Evolutionary conservation across 2,888 invertebrate species (phyloP).

Genomic region (Leucophenga montana): DNA sequence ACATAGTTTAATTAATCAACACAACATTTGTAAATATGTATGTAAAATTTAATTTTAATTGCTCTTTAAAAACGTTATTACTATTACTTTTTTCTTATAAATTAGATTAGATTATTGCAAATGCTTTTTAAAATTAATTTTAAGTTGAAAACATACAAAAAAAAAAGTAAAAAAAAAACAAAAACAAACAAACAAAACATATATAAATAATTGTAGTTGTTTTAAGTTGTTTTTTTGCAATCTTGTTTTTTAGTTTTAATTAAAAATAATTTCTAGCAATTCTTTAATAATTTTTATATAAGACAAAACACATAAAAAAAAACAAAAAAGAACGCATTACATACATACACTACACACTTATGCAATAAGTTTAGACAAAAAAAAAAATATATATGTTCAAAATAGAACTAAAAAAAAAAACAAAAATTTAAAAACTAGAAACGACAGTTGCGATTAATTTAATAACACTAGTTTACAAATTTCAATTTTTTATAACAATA

Average conservation of each 20-base stretch:
- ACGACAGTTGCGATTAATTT: neutral
- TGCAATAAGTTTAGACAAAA: conserved; percentile 52
- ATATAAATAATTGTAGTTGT: conserved; percentile 9
- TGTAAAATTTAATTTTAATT: conserved; percentile 27
- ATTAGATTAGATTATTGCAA: neutral
- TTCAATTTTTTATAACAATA: too few species aligned
- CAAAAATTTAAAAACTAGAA: conserved; percentile 4
- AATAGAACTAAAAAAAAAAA: conserved; percentile 5
- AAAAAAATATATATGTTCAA: conserved; percentile 13
- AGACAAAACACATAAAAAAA: conserved; percentile 41
- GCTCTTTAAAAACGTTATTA: neutral
- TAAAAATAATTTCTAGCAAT: conserved; percentile 45
- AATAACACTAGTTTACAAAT: too few species aligned
- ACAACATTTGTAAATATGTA: conserved; percentile 41
- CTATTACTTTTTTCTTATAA: neutral
- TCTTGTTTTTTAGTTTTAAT: conserved; percentile 64
- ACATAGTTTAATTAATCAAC: neutral
- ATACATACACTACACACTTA: conserved; percentile 52
- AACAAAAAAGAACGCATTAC: conserved; percentile 42
- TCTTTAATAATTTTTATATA: conserved; percentile 36
- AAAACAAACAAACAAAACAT: conserved; percentile 9
- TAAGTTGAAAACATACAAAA: conserved; percentile 25
- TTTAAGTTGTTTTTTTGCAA: conserved; percentile 31
- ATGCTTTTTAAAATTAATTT: conserved; percentile 17
- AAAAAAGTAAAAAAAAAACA: too few species aligned